These are phyloP conservation scores for Luperina testacea DNA, from an alignment of 2,888 invertebrate genomes.

Conservation along the genomic window DNA sequence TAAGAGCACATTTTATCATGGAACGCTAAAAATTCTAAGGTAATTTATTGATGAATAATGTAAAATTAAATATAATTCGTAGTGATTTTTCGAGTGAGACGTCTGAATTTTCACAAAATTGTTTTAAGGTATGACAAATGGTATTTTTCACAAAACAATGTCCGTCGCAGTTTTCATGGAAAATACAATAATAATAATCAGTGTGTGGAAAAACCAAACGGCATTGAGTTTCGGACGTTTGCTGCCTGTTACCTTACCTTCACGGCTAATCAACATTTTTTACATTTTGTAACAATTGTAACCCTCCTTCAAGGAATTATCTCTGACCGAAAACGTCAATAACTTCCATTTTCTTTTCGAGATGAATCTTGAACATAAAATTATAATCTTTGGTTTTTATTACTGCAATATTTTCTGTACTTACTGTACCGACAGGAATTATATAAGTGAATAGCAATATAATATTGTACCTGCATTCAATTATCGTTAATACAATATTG, in stretches of 20 bases:
- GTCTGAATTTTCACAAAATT: not conserved
- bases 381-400: not conserved
- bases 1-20: not conserved
- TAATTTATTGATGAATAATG: conserved; percentile 9
- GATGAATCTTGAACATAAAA: conserved; percentile 1
- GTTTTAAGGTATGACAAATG: not conserved
- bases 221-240: conserved; percentile 33
- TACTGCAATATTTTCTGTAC: conserved; percentile 1
- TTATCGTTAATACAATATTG: conserved; percentile 35
- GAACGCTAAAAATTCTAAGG: not conserved
- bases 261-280: conserved; percentile 33
- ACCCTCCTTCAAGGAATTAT: conserved; percentile 19
- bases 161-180: conserved; percentile 29
- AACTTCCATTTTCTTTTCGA: conserved; percentile 1
- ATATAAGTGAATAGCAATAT: conserved; percentile 13
- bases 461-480: conserved; percentile 40
- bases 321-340: conserved; percentile 19
- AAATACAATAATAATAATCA: conserved; percentile 15
- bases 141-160: conserved; percentile 18
- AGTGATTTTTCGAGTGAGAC: not conserved
- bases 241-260: conserved; percentile 42
- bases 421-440: conserved; percentile 33
- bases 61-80: not conserved
- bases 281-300: conserved; percentile 41
- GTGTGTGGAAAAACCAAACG: conserved; percentile 34